These are phyloP conservation scores for Babylonia areolata DNA, from an alignment of 1,140 invertebrate species.

Conservation along the genomic window DNA sequence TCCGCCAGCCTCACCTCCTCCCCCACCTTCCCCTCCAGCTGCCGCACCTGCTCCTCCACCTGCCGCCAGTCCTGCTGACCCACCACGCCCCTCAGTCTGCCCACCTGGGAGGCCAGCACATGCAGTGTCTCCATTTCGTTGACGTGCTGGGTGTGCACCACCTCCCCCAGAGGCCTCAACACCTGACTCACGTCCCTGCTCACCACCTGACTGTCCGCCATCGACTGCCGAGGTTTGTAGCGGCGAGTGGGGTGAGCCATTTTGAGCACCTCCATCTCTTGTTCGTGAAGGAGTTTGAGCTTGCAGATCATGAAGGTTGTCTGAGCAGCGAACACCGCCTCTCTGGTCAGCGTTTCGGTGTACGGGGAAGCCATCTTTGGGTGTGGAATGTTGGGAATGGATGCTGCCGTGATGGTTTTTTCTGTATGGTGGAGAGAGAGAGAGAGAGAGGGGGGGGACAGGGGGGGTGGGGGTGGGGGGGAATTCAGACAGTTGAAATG, in stretches of 20 bases:
- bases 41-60: constrained; percentile 58
- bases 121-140: constrained; percentile 66
- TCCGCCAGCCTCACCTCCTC: constrained; percentile 62
- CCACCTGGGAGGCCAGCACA: constrained; percentile 57
- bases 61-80: constrained; percentile 42
- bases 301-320: constrained; percentile 67
- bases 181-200: constrained; percentile 52
- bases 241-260: constrained; percentile 47
- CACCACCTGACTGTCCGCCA: constrained; percentile 58
- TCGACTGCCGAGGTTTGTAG: constrained; percentile 42
- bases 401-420: background rate
- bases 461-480: no score
- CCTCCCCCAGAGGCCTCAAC: constrained; percentile 63
- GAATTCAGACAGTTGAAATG: no score
- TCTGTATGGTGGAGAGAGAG: background rate
- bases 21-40: constrained; percentile 62
- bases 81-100: constrained; percentile 51
- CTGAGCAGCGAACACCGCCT: constrained; percentile 67
- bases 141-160: constrained; percentile 66
- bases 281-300: constrained; percentile 63
- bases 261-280: constrained; percentile 60
- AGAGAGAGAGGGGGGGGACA: no score
- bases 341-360: constrained; percentile 57
- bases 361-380: constrained; percentile 35
- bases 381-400: background rate